These are phyloP conservation scores for Xylota sylvarum DNA, from an alignment of 2,888 invertebrate genomes.

Conservation along the genomic window DNA sequence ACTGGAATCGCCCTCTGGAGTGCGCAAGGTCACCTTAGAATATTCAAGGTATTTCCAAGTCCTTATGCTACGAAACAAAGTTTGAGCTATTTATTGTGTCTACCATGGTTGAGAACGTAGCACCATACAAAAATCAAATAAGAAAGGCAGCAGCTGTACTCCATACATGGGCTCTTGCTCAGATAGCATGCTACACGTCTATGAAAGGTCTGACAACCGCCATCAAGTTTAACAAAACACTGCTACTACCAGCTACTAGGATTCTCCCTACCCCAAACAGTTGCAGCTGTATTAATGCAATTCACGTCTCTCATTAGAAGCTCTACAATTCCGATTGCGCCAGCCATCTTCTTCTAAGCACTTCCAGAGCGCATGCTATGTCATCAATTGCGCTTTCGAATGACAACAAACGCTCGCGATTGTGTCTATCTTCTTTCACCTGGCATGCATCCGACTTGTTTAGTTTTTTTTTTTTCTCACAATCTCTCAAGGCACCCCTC, in stretches of 20 bases:
- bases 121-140: too few relatives aligned
- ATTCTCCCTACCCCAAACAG: not conserved
- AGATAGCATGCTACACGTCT: not conserved
- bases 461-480: constrained; percentile 14
- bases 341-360: constrained; percentile 3
- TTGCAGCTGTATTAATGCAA: constrained; percentile 9
- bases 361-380: constrained; percentile 32
- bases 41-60: too few relatives aligned
- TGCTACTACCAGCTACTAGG: not conserved
- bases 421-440: constrained; percentile 58
- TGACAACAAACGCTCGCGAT: constrained; percentile 52
- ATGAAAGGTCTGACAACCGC: not conserved
- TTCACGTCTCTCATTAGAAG: constrained; percentile 46
- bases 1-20: too few relatives aligned
- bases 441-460: constrained; percentile 49
- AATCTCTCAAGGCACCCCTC: constrained; percentile 19
- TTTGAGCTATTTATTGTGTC: too few relatives aligned
- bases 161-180: not conserved
- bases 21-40: too few relatives aligned
- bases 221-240: not conserved
- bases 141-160: not conserved
- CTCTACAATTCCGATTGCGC: constrained; percentile 39
- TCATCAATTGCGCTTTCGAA: constrained; percentile 54
- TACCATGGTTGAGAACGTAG: too few relatives aligned
- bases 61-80: too few relatives aligned